Base-by-base conservation (phyloP, 2,888 invertebrate genomes). In the Autographa pulchrina region DNA sequence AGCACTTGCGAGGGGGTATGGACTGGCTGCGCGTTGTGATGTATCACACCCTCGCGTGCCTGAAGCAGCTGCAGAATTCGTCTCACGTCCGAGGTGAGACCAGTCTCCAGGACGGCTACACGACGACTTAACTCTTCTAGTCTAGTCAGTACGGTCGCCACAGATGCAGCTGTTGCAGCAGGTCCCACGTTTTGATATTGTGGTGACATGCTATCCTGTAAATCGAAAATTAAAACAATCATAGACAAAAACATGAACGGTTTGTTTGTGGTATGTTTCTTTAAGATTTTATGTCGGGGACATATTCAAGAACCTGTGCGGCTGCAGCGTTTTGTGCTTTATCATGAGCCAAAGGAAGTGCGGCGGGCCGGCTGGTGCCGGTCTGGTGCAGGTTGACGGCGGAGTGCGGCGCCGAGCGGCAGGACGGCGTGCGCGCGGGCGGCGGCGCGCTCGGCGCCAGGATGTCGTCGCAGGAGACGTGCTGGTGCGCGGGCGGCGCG, bases 11-110 rank as follows among this genome's bases (percentile, higher is more conserved):
- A 91, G 13, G 95, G 95, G 3, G 93, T 92, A 80, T 94, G 92
- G 25, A 90, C 93, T 32, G 89, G 89, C 66, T 88, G 92, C 70
- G 85, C 73, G 74, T 88, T 92, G 76, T 91, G 91, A 35, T 89
- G 90, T 16, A 83, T 65, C 20, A 83, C 72, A 58, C 64, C 81
- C 32, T 94, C 94, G 18, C 94, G 92, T 18, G 96, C 95, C 86
- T 97, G 97, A 71, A 98, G 92, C 79, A 97, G 91, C 65, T 96
- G 96, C 85, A 98, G 93, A 76, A 98, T 98, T 78, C 97, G 96
- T 80, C 97, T 96, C 81, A 98, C 97, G 89, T 98, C 98, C 11
- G 96, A 94, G 31, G 97, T 97, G 85, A 98, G 96, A 48, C 97
- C 97, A 75, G 96, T 96, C 90, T 98, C 98, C 85, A 98, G 93